A percentile compares a stretch with the other conserved stretches of the same genome.
These are phyloP conservation scores for Chrysaora quinquecirrha DNA, from an alignment of 30 jellyfish, hydroid and myxozoan genomes.

Conservation along the genomic window DNA sequence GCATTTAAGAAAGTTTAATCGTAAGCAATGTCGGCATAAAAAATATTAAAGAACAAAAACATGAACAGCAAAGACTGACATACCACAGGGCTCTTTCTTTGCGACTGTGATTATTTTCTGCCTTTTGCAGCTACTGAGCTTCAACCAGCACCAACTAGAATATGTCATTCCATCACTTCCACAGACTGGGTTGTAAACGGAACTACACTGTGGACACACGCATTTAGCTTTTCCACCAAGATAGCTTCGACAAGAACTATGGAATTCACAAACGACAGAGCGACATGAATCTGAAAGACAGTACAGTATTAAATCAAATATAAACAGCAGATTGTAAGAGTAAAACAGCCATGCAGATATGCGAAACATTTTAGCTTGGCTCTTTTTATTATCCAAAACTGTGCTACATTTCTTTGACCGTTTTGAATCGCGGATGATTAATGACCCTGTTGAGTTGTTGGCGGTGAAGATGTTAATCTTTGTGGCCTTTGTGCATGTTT, in stretches of 20 bases:
- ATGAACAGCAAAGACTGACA: neutral
- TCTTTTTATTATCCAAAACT: too few species aligned
- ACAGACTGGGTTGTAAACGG: constrained; percentile 52
- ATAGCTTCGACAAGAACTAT: constrained; percentile 10
- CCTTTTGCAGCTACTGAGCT: constrained; percentile 43
- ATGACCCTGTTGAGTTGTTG: too few species aligned
- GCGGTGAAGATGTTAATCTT: too few species aligned
- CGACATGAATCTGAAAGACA: constrained; percentile 51
- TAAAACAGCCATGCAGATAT: too few species aligned
- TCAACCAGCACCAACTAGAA: constrained; percentile 69
- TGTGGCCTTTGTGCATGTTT: too few species aligned
- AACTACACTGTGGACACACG: constrained; percentile 50
- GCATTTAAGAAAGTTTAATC: too few species aligned
- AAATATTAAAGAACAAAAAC: neutral
- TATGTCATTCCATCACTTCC: constrained; percentile 75
- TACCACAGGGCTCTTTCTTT: constrained; percentile 82
- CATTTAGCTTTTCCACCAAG: constrained; percentile 39
- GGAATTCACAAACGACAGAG: neutral
- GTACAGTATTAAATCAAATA: too few species aligned
- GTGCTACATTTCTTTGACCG: too few species aligned
- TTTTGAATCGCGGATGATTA: too few species aligned
- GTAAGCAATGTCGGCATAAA: too few species aligned
- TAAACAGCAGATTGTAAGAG: too few species aligned
- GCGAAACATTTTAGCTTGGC: too few species aligned
- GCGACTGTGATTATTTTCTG: constrained; percentile 10